A percentile compares a stretch with the other conserved stretches of the same genome.
Conservation (phyloP, 2,888 invertebrate genomes). For the Lithophane leautieri region DNA sequence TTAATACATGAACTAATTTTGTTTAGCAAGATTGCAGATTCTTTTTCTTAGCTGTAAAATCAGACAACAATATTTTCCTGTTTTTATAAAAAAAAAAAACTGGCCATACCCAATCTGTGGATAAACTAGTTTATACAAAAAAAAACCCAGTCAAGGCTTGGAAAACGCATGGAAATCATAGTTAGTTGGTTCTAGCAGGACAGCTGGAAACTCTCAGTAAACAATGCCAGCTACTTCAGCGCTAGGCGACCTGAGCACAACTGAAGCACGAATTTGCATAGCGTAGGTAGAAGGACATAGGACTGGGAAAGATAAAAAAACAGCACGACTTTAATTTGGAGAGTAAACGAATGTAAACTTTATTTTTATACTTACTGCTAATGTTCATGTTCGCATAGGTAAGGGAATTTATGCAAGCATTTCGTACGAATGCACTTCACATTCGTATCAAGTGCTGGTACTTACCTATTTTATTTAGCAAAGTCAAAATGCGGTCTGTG, state of each 20-base stretch:
- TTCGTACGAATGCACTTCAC: not conserved
- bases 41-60: not conserved
- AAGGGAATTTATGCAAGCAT: not conserved
- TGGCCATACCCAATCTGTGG: slow-evolving; percentile 5
- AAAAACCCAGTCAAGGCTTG: not conserved
- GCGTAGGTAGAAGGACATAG: not conserved
- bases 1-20: not conserved
- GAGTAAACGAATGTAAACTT: not conserved
- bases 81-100: not conserved
- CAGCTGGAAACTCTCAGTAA: no score
- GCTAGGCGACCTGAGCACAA: no score
- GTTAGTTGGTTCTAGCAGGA: not conserved
- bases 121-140: not conserved
- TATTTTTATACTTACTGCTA: no score
- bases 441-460: not conserved
- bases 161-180: not conserved
- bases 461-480: not conserved
- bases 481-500: not conserved
- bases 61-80: not conserved
- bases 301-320: not conserved
- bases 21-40: not conserved
- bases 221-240: not conserved
- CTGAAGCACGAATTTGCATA: not conserved
- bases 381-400: no score
- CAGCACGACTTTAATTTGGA: not conserved